Evolutionary conservation across 2,797 vertebrate species (phyloP).

Genomic region (Sebastes taczanowskii): DNA sequence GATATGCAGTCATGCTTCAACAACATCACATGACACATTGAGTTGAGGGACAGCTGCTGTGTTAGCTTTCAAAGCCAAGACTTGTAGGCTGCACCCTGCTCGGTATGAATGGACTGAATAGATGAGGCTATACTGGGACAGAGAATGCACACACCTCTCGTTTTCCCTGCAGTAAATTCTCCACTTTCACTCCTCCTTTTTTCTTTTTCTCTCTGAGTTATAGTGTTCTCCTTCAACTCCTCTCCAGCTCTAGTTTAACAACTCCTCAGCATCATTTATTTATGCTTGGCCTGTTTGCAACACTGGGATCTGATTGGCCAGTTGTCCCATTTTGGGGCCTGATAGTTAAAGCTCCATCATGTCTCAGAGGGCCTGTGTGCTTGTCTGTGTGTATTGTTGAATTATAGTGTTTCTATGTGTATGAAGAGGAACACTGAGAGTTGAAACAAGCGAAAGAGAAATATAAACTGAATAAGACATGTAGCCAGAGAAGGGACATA

Average conservation of each 20-base stretch:
- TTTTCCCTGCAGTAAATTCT: conserved; percentile 2
- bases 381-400: not conserved
- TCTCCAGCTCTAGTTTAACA: not conserved
- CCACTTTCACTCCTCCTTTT: not conserved
- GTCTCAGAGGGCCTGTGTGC: not conserved
- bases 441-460: not conserved
- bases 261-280: conserved; percentile 45
- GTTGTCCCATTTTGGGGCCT: not conserved
- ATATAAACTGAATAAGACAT: not conserved
- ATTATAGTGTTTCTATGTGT: not conserved
- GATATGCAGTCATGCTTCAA: not conserved
- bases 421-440: not conserved
- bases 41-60: not conserved
- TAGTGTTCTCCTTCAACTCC: not conserved
- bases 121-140: not conserved
- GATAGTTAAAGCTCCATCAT: not conserved
- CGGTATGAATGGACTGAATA: not conserved
- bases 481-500: not conserved
- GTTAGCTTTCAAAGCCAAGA: not conserved
- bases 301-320: not conserved
- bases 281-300: conserved; percentile 13
- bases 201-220: not conserved
- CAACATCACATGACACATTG: not conserved
- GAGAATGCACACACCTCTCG: not conserved
- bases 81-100: not conserved